Conservation (phyloP, 2,797 vertebrate species). For the Rhincodon typus region DNA sequence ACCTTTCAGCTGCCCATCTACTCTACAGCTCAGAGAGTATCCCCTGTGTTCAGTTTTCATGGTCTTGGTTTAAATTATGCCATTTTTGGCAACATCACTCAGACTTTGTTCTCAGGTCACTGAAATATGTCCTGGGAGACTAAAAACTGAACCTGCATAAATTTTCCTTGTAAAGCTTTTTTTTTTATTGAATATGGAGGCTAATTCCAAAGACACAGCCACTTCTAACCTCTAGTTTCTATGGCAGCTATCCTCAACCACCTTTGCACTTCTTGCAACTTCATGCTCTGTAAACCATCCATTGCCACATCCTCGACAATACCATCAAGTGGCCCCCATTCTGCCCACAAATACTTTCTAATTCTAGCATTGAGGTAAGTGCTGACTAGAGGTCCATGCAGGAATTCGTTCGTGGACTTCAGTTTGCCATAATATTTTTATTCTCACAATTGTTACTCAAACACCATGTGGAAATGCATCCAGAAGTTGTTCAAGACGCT, state of each 20-base stretch:
- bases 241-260: neutral
- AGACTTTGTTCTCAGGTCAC: too few species aligned
- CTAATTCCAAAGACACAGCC: neutral
- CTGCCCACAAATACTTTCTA: too few species aligned
- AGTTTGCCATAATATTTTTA: neutral
- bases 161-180: too few species aligned
- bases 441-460: neutral
- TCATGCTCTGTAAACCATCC: neutral
- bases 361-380: too few species aligned
- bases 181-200: neutral
- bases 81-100: too few species aligned
- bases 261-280: neutral
- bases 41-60: too few species aligned
- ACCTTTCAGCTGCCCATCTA: too few species aligned
- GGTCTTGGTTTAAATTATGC: too few species aligned
- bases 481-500: neutral
- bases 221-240: neutral
- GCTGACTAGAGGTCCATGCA: neutral
- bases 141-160: neutral
- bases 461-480: neutral
- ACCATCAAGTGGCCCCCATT: neutral
- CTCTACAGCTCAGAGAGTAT: too few species aligned
- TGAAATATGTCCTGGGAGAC: too few species aligned
- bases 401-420: neutral
- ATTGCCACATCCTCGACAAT: neutral